Conservation (phyloP, 2,113 vertebrate species). For the Cyanistes caeruleus region DNA sequence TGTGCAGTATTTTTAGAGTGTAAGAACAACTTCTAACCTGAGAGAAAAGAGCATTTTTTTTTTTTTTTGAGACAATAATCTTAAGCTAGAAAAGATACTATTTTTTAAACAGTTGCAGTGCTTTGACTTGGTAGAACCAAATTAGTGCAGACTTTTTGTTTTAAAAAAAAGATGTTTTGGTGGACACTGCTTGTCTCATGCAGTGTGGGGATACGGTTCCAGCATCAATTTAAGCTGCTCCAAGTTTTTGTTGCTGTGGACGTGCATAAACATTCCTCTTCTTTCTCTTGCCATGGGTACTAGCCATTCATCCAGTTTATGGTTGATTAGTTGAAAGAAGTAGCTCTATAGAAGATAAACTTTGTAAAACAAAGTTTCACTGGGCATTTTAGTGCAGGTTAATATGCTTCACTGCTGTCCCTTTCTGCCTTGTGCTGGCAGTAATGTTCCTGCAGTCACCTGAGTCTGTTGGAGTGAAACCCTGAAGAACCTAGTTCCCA, state of each 20-base stretch:
- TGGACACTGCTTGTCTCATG: neutral
- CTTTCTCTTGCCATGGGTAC: neutral
- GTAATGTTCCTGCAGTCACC: neutral
- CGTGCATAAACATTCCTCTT: neutral
- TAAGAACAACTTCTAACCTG: neutral
- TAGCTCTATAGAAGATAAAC: neutral
- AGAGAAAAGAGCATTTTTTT: neutral
- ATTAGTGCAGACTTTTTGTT: neutral
- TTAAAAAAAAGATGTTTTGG: neutral
- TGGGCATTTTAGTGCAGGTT: neutral
- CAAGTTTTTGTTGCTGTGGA: neutral
- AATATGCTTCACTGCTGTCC: neutral
- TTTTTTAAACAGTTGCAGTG: neutral
- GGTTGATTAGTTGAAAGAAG: neutral
- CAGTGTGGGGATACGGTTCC: neutral
- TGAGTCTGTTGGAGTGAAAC: neutral
- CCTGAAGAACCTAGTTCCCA: neutral
- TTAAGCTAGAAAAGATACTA: neutral
- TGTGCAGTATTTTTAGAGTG: neutral
- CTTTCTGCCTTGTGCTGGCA: neutral
- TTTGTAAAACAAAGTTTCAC: neutral
- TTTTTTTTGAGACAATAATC: neutral
- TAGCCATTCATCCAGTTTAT: neutral
- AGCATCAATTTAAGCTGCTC: neutral
- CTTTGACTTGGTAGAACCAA: neutral